Percentiles rank a stretch among this genome's conserved stretches.
phyloP scores from a whole-genome alignment of 92 coral and sea anemone species.

The Epizoanthus stellaris region DNA sequence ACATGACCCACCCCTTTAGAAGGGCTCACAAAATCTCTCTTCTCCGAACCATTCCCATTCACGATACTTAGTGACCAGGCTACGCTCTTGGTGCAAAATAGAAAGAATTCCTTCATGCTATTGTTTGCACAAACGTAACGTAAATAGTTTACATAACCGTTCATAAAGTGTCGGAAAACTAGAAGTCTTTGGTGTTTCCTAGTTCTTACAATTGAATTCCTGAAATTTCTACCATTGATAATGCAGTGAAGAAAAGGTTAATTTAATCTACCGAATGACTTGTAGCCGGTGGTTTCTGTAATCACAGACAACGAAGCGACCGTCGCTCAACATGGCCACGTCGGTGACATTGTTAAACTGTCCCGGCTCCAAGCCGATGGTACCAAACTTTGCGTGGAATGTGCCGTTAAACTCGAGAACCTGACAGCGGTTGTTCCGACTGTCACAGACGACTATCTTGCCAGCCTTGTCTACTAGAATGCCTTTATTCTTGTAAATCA shows the following conservation, averaged over 20 bases:
- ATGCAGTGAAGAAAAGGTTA: not conserved
- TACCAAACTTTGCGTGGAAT: conserved; percentile 33
- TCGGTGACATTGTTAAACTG: conserved; percentile 12
- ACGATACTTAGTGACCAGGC: too few relatives aligned
- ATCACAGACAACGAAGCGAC: conserved; percentile 31
- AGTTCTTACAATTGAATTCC: not conserved
- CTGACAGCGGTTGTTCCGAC: conserved; percentile 41
- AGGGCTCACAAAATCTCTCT: too few relatives aligned
- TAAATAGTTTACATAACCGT: too few relatives aligned
- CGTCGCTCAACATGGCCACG: conserved; percentile 37
- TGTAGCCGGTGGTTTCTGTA: conserved; percentile 36
- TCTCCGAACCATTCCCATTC: too few relatives aligned
- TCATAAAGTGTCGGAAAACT: too few relatives aligned
- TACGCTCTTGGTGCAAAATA: too few relatives aligned
- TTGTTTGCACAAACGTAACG: too few relatives aligned
- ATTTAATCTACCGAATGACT: not conserved
- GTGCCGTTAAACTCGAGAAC: conserved; percentile 35
- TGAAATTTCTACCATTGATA: not conserved
- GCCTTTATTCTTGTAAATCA: conserved; percentile 33
- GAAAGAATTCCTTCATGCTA: too few relatives aligned
- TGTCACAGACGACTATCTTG: conserved; percentile 44
- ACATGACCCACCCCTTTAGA: too few relatives aligned
- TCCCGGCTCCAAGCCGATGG: conserved; percentile 16
- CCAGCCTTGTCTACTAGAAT: conserved; percentile 37
- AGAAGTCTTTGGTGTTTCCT: too few relatives aligned